phyloP scores from a whole-genome alignment of 2,888 invertebrate species.

The Cactoblastis cactorum region DNA sequence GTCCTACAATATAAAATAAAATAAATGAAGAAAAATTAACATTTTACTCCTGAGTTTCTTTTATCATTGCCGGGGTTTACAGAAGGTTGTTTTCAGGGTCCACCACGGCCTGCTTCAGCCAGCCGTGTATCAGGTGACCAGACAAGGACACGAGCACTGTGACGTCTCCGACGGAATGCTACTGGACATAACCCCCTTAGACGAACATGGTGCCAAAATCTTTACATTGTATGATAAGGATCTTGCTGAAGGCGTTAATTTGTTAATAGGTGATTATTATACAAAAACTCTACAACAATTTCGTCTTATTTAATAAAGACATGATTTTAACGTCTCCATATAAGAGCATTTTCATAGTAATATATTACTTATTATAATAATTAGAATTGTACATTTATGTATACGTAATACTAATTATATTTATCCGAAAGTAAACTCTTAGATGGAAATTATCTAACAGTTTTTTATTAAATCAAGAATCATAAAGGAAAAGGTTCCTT shows the following conservation, averaged over 20 bases:
- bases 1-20: no score
- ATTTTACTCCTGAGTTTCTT: neutral
- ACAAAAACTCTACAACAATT: neutral
- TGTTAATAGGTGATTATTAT: slow-evolving; percentile 80
- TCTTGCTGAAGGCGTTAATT: slow-evolving; percentile 85
- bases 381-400: no score
- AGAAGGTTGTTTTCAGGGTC: slow-evolving; percentile 44
- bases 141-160: slow-evolving; percentile 85
- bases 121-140: slow-evolving; percentile 84
- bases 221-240: slow-evolving; percentile 87
- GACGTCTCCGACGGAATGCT: slow-evolving; percentile 85
- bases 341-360: no score
- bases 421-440: no score
- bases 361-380: no score
- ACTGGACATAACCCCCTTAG: slow-evolving; percentile 84
- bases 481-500: neutral
- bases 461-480: slow-evolving; percentile 4
- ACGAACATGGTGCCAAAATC: slow-evolving; percentile 82
- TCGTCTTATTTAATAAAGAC: no score
- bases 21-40: neutral
- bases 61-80: neutral
- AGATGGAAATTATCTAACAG: neutral
- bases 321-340: no score
- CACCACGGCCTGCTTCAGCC: slow-evolving; percentile 79
- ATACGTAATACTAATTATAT: no score